A percentile compares a stretch with the other conserved stretches of the same genome.
phyloP scores from a whole-genome alignment of 2,113 vertebrate species.

The Todiramphus saurophagus region DNA sequence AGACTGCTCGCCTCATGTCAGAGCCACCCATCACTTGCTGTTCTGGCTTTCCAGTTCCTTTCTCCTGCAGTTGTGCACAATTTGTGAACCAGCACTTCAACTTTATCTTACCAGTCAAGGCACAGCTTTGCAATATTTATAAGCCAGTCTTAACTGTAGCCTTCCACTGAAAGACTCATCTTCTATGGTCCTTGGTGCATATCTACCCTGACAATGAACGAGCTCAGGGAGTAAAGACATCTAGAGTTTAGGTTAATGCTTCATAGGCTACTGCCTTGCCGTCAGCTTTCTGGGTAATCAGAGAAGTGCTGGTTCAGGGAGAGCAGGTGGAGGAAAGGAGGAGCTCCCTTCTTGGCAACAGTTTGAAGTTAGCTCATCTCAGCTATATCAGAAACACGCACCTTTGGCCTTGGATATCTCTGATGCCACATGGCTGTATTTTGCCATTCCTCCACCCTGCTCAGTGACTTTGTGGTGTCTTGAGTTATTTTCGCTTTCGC shows the following conservation, averaged over 20 bases:
- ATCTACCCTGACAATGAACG: neutral
- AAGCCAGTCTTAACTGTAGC: neutral
- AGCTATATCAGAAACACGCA: neutral
- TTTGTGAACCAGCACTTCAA: neutral
- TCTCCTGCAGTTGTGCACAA: neutral
- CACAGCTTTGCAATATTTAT: neutral
- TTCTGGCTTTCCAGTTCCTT: neutral
- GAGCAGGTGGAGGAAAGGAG: neutral
- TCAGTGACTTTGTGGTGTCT: neutral
- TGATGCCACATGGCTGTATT: constrained; percentile 9
- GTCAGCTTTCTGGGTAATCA: neutral
- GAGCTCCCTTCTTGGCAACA: constrained; percentile 37
- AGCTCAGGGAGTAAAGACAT: neutral
- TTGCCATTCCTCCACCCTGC: neutral
- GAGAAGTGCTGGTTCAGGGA: neutral
- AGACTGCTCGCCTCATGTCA: neutral
- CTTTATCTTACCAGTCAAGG: neutral
- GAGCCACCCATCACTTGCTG: neutral
- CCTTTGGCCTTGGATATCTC: neutral
- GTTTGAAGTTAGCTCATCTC: neutral
- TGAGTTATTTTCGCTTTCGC: neutral
- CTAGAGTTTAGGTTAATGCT: neutral
- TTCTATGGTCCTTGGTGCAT: neutral
- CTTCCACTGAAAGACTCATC: neutral
- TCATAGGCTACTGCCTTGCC: neutral